A percentile compares a stretch with the other conserved stretches of the same genome.
Conservation (phyloP, 2,888 invertebrate species). For the Balanococcus diminutus region DNA sequence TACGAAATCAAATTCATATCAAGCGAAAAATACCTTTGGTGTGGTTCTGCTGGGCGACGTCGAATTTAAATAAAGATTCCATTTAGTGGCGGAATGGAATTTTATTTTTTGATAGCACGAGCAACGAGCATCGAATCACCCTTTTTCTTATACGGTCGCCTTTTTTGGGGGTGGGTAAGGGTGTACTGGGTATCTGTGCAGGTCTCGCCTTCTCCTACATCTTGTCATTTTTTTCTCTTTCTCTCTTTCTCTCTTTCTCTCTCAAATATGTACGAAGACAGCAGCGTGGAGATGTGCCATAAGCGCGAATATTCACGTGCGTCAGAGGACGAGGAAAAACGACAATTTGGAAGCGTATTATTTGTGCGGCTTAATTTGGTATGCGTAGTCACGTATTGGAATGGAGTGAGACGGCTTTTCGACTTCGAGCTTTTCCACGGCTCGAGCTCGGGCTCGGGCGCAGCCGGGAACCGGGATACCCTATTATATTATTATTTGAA, state of each 20-base stretch:
- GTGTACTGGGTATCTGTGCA: too few species aligned
- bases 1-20: conserved; percentile 5
- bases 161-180: not conserved
- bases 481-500: conserved; percentile 48
- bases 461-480: too few species aligned
- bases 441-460: too few species aligned
- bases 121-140: too few species aligned
- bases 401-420: conserved; percentile 6
- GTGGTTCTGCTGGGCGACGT: not conserved
- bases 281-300: not conserved
- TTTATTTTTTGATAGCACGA: conserved; percentile 31
- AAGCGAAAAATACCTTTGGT: not conserved
- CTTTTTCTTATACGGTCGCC: too few species aligned
- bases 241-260: not conserved
- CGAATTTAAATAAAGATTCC: conserved; percentile 51
- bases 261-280: not conserved
- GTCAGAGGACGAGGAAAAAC: not conserved
- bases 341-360: conserved; percentile 45
- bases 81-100: conserved; percentile 36
- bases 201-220: too few species aligned
- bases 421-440: conserved; percentile 3
- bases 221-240: not conserved
- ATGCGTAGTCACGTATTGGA: conserved; percentile 49
- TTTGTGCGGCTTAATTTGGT: conserved; percentile 45
- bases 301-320: conserved; percentile 14